Conservation (phyloP, 92 coral and sea anemone genomes). For the Zoanthus solanderi region DNA sequence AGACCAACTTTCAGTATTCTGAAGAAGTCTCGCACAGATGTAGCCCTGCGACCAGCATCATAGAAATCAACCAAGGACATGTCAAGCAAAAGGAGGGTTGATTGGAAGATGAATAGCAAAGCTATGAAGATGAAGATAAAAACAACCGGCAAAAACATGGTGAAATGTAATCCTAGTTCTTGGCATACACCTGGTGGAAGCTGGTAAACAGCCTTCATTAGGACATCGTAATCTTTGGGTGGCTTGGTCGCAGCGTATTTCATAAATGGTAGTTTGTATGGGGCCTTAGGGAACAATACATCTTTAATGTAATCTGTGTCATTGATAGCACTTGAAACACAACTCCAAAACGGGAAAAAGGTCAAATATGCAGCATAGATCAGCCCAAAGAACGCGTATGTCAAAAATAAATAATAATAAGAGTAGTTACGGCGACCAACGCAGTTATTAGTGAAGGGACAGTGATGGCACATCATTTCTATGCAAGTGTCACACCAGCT, state of each 20-base stretch:
- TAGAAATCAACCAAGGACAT: conserved; percentile 94
- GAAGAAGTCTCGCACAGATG: conserved; percentile 73
- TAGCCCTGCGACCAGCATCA: conserved; percentile 75
- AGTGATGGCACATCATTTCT: conserved; percentile 98
- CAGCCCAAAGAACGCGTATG: conserved; percentile 85
- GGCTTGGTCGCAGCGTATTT: conserved; percentile 54
- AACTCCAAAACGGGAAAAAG: conserved; percentile 78
- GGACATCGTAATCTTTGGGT: conserved; percentile 30
- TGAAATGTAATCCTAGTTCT: conserved; percentile 73
- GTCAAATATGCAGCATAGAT: conserved; percentile 82
- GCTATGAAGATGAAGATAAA: conserved; percentile 81
- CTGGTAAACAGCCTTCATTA: conserved; percentile 46
- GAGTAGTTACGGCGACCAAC: conserved; percentile 92
- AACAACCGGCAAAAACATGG: conserved; percentile 82
- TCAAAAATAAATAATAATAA: conserved; percentile 85
- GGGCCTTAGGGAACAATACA: conserved; percentile 27
- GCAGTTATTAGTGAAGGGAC: conserved; percentile 99
- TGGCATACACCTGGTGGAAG: conserved; percentile 72
- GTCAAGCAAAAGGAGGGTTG: conserved; percentile 82
- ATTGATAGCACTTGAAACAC: conserved; percentile 56
- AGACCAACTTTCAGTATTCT: conserved; percentile 77
- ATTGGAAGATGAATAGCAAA: conserved; percentile 79
- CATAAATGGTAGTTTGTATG: conserved; percentile 28
- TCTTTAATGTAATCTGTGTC: conserved; percentile 40
- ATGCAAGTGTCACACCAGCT: conserved; percentile 94